Conservation (phyloP, 1,140 invertebrate genomes). For the Nasonia giraulti region DNA sequence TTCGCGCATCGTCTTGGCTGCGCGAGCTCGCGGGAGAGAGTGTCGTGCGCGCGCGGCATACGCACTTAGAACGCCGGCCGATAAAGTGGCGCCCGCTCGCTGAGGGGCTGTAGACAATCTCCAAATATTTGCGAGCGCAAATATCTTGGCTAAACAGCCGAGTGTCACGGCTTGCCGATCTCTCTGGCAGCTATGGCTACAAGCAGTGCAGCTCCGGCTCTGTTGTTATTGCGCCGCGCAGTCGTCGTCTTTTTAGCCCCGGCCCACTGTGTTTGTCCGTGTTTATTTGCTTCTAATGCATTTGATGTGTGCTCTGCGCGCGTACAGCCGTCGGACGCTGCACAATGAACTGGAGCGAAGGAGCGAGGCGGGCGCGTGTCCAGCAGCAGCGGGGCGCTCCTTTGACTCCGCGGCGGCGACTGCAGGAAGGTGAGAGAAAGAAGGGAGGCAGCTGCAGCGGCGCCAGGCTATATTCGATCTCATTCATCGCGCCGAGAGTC, state of each 20-base stretch:
- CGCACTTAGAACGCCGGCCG: slow-evolving; percentile 47
- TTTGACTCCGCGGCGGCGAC: not conserved
- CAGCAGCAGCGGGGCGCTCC: not conserved
- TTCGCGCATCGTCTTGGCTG: not conserved
- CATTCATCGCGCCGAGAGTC: not conserved
- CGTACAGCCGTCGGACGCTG: too few species aligned
- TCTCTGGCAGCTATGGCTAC: slow-evolving; percentile 51
- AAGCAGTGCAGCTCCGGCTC: not conserved
- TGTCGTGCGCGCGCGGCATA: slow-evolving; percentile 56
- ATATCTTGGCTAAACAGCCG: slow-evolving; percentile 74
- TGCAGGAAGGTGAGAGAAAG: not conserved
- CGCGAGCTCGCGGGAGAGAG: too few species aligned
- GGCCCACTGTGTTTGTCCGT: not conserved
- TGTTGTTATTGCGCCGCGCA: too few species aligned
- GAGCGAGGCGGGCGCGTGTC: not conserved
- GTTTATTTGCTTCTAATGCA: not conserved
- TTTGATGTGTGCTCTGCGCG: too few species aligned
- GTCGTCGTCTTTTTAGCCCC: too few species aligned
- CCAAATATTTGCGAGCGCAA: slow-evolving; percentile 74
- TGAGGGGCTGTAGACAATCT: slow-evolving; percentile 70
- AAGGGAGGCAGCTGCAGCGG: slow-evolving; percentile 1
- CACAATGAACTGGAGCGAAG: not conserved
- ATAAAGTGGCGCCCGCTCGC: slow-evolving; percentile 5
- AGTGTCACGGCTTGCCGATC: too few species aligned
- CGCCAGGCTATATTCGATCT: not conserved